Conservation (phyloP, 2,113 vertebrate species). For the Helogale parvula region DNA sequence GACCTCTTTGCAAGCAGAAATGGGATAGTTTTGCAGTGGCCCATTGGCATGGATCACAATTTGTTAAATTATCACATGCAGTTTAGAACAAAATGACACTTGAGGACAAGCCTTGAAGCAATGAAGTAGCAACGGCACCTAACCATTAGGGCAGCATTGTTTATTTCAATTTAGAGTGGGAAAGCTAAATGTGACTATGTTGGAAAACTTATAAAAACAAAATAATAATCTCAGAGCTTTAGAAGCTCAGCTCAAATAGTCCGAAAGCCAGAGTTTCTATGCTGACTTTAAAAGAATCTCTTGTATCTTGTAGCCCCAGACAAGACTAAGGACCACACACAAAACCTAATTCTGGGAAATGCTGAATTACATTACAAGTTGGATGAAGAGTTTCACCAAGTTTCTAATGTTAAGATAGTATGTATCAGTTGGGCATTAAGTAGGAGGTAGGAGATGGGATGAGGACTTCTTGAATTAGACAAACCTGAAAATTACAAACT, state of each 20-base stretch:
- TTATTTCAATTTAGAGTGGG: background rate
- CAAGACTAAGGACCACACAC: background rate
- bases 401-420: background rate
- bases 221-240: background rate
- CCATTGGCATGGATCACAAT: background rate
- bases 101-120: background rate
- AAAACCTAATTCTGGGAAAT: background rate
- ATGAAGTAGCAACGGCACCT: background rate
- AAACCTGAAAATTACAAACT: background rate
- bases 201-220: slow-evolving; percentile 11
- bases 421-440: background rate
- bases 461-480: background rate
- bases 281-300: background rate
- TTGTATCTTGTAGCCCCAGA: background rate
- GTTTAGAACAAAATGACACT: background rate
- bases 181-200: background rate
- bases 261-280: background rate
- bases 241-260: background rate
- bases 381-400: background rate
- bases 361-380: background rate
- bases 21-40: background rate
- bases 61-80: background rate
- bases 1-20: background rate
- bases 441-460: background rate
- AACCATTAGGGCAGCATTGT: background rate